Evolutionary conservation across 2,113 vertebrate species (phyloP).

Genomic region (Romanogobio albipinnatus): DNA sequence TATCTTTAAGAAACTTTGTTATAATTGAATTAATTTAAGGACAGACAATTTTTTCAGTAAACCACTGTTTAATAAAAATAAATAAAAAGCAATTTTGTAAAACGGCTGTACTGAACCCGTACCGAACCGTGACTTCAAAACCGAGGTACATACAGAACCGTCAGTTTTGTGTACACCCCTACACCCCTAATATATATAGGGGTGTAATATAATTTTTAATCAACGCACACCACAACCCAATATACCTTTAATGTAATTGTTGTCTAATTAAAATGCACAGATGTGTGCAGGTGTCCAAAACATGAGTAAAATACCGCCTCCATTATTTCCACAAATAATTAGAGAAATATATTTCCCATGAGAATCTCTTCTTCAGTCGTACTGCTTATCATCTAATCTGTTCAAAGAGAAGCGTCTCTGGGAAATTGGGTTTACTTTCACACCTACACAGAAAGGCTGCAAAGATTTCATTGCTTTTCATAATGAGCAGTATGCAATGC

Average conservation of each 20-base stretch:
- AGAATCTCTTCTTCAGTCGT: slow-evolving; percentile 2
- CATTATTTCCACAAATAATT: slow-evolving; percentile 44
- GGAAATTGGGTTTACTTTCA: not conserved
- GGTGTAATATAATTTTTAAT: too few species aligned
- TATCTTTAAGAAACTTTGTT: too few species aligned
- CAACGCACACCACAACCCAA: not conserved
- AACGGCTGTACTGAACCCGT: too few species aligned
- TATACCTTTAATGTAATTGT: not conserved
- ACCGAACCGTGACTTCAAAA: too few species aligned
- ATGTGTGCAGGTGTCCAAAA: slow-evolving; percentile 10
- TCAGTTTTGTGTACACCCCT: too few species aligned
- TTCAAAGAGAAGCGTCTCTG: slow-evolving; percentile 9
- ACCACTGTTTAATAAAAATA: too few species aligned
- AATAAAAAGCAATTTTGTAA: too few species aligned
- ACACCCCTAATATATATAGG: too few species aligned
- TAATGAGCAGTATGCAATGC: slow-evolving; percentile 10
- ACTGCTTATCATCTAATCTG: slow-evolving; percentile 26
- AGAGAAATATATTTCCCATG: slow-evolving; percentile 40
- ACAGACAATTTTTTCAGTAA: too few species aligned
- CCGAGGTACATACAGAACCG: too few species aligned
- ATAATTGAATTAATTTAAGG: too few species aligned
- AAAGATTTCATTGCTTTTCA: slow-evolving; percentile 7
- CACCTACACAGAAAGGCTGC: slow-evolving; percentile 19
- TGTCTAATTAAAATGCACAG: not conserved
- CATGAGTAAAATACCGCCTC: slow-evolving; percentile 13